phyloP scores from a whole-genome alignment of 2,797 vertebrate genomes.

The Vultur gryphus region DNA sequence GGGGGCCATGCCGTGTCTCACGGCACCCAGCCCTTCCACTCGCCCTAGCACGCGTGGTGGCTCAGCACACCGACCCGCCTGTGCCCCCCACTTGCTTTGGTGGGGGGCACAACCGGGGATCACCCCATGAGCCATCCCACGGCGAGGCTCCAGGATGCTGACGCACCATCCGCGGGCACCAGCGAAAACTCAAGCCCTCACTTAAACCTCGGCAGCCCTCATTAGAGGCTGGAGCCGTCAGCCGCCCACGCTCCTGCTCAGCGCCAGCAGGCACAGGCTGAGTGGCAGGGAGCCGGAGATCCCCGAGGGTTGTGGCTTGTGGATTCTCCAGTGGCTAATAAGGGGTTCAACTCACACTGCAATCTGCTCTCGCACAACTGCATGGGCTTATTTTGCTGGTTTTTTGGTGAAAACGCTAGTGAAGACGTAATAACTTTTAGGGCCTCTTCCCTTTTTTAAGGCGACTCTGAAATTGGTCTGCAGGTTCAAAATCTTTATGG shows the following conservation, averaged over 20 bases:
- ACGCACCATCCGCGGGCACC: background rate
- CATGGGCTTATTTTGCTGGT: background rate
- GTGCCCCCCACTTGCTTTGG: background rate
- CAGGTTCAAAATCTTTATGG: background rate
- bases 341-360: background rate
- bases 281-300: background rate
- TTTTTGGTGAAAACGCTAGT: background rate
- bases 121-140: rapidly evolving
- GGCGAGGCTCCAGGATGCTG: rapidly evolving
- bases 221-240: background rate
- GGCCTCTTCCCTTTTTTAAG: background rate
- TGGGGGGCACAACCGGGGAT: rapidly evolving
- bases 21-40: background rate
- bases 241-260: background rate
- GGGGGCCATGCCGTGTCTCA: rapidly evolving
- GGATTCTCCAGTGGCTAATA: background rate
- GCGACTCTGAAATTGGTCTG: rapidly evolving
- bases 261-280: background rate
- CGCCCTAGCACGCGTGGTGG: rapidly evolving
- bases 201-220: background rate
- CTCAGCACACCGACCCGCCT: rapidly evolving
- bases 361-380: background rate
- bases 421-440: background rate
- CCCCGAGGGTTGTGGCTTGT: background rate
- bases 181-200: background rate